Evolutionary conservation across 1,140 invertebrate genomes (phyloP).

Genomic region (Drosophila teissieri): DNA sequence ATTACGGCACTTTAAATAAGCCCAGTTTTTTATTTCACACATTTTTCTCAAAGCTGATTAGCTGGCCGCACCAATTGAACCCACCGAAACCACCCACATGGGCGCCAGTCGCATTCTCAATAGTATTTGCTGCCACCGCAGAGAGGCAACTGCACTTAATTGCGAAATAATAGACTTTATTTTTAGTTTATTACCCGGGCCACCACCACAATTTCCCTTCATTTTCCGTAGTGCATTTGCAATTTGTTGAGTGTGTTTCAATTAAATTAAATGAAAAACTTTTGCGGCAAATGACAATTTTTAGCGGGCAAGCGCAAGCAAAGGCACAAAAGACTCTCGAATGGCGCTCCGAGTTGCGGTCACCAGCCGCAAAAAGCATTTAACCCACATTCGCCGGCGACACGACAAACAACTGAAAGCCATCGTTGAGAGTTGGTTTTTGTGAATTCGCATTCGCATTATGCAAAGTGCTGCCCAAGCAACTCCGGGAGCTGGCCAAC

Average conservation of each 20-base stretch:
- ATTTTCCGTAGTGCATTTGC: constrained; percentile 18
- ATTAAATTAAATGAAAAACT: constrained; percentile 73
- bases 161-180: constrained; percentile 70
- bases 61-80: constrained; percentile 19
- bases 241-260: constrained; percentile 58
- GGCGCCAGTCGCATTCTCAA: constrained; percentile 17
- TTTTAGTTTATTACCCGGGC: constrained; percentile 35
- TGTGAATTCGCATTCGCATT: too few relatives aligned
- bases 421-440: constrained; percentile 47
- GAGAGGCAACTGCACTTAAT: constrained; percentile 58
- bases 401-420: constrained; percentile 31
- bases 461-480: constrained; percentile 51
- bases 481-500: not conserved
- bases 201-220: constrained; percentile 15
- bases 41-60: constrained; percentile 24
- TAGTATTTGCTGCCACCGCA: constrained; percentile 40
- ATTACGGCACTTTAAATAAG: constrained; percentile 17
- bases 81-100: constrained; percentile 26
- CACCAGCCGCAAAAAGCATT: constrained; percentile 75
- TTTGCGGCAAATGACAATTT: constrained; percentile 67
- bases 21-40: constrained; percentile 2
- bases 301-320: constrained; percentile 52
- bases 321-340: constrained; percentile 5
- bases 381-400: constrained; percentile 73
- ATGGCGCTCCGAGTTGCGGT: constrained; percentile 40